Conservation (phyloP, 2,888 invertebrate species). For the Hoplodrina ambigua region DNA sequence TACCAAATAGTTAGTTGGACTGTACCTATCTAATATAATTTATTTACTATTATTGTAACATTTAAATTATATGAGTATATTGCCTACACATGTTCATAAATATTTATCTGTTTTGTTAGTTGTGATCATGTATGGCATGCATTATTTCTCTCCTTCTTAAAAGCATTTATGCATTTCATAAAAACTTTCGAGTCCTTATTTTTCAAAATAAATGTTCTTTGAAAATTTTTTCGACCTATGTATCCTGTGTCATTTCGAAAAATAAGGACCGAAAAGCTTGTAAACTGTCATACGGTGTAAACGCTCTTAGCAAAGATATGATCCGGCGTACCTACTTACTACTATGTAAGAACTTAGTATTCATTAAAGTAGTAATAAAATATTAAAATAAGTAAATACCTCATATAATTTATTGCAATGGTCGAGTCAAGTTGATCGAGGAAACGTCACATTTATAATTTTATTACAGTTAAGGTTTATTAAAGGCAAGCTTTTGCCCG, state of each 20-base stretch:
- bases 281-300: too few species aligned
- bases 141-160: constrained; percentile 9
- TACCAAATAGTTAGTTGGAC: too few species aligned
- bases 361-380: neutral
- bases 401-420: constrained; percentile 3
- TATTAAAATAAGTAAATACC: neutral
- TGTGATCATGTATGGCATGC: neutral
- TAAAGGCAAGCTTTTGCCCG: neutral
- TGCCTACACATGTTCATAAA: constrained; percentile 26
- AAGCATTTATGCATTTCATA: too few species aligned
- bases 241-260: too few species aligned
- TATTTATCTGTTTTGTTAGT: constrained; percentile 13
- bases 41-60: neutral
- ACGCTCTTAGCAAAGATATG: neutral
- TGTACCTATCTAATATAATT: neutral
- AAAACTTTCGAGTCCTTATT: too few species aligned
- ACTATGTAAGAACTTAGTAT: neutral
- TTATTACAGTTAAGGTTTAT: neutral
- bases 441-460: neutral
- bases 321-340: neutral
- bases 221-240: too few species aligned
- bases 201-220: too few species aligned
- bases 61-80: neutral
- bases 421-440: neutral
- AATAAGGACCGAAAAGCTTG: too few species aligned